Conservation (phyloP, 2,888 invertebrate species). For the Lepetodrilus schrolli region DNA sequence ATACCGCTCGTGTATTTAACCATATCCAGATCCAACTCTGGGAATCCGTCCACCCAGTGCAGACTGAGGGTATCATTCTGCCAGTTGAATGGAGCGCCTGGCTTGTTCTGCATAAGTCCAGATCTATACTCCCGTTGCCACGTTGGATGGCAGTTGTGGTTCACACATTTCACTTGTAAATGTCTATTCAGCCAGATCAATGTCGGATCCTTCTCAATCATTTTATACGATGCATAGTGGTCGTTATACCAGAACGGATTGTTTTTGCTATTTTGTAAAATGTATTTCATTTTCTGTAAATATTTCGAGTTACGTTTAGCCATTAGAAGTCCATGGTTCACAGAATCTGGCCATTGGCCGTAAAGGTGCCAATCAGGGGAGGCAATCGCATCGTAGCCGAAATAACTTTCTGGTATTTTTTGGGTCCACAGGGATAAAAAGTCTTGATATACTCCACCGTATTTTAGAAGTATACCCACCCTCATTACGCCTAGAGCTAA, state of each 20-base stretch:
- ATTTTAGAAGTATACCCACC: slow-evolving; percentile 45
- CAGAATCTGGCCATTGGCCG: slow-evolving; percentile 47
- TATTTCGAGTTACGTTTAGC: slow-evolving; percentile 44
- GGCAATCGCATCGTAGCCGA: slow-evolving; percentile 42
- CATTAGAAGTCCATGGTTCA: slow-evolving; percentile 45
- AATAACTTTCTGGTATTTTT: slow-evolving; percentile 40
- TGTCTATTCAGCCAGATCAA: slow-evolving; percentile 41
- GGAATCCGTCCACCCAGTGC: slow-evolving; percentile 45
- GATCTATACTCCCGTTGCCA: slow-evolving; percentile 43
- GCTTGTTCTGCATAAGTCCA: slow-evolving; percentile 41
- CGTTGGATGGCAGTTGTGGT: slow-evolving; percentile 48
- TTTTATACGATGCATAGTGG: slow-evolving; percentile 45
- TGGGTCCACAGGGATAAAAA: slow-evolving; percentile 44
- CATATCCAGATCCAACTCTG: slow-evolving; percentile 44
- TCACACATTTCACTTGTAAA: slow-evolving; percentile 46
- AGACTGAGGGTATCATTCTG: slow-evolving; percentile 45
- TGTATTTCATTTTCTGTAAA: slow-evolving; percentile 38
- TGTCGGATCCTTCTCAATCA: slow-evolving; percentile 38
- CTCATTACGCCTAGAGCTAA: slow-evolving; percentile 46
- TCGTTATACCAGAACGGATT: slow-evolving; percentile 45
- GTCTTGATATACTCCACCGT: slow-evolving; percentile 48
- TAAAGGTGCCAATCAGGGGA: slow-evolving; percentile 46
- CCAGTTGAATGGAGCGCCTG: slow-evolving; percentile 42
- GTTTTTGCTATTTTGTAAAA: slow-evolving; percentile 38
- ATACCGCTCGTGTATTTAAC: slow-evolving; percentile 48